Conservation (phyloP, 2,888 invertebrate genomes). For the Andrena marginata region DNA sequence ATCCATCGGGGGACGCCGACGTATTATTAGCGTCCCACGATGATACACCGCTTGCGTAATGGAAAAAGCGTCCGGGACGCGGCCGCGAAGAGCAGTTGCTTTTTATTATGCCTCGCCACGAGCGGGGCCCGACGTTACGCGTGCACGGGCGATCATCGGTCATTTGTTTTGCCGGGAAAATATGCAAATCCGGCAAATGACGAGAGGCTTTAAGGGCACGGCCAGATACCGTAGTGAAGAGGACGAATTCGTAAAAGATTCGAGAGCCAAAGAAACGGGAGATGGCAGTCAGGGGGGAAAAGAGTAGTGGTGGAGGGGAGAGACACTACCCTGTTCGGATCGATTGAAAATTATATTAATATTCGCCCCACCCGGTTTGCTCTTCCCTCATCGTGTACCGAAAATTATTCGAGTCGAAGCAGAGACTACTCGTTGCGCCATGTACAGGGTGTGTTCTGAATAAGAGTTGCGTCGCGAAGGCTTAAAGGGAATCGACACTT, state of each 20-base stretch:
- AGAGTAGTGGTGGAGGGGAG: background rate
- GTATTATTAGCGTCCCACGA: constrained; percentile 54
- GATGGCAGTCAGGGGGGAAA: background rate
- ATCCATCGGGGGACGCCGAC: constrained; percentile 6
- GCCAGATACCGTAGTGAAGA: background rate
- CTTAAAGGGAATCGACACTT: background rate
- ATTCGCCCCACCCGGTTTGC: constrained; percentile 20
- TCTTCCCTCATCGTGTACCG: constrained; percentile 20
- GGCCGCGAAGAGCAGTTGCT: constrained; percentile 50
- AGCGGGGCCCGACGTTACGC: constrained; percentile 9
- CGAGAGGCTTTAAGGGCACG: background rate
- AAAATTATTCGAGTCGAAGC: constrained; percentile 14
- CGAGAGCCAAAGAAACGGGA: background rate
- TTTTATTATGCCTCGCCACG: constrained; percentile 45
- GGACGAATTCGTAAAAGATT: constrained; percentile 2
- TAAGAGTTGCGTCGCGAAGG: background rate
- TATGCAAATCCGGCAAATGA: constrained; percentile 20
- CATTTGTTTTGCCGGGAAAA: constrained; percentile 29
- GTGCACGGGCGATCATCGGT: constrained; percentile 36
- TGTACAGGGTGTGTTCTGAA: background rate
- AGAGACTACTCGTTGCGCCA: background rate
- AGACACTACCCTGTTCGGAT: constrained; percentile 19
- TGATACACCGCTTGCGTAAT: constrained; percentile 53
- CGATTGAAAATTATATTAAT: constrained; percentile 58
- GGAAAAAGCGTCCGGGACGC: constrained; percentile 47